Percentiles rank a stretch among this genome's conserved stretches.
These are phyloP conservation scores for Orthonyx spaldingii DNA, from an alignment of 2,113 vertebrate species.

Conservation along the genomic window DNA sequence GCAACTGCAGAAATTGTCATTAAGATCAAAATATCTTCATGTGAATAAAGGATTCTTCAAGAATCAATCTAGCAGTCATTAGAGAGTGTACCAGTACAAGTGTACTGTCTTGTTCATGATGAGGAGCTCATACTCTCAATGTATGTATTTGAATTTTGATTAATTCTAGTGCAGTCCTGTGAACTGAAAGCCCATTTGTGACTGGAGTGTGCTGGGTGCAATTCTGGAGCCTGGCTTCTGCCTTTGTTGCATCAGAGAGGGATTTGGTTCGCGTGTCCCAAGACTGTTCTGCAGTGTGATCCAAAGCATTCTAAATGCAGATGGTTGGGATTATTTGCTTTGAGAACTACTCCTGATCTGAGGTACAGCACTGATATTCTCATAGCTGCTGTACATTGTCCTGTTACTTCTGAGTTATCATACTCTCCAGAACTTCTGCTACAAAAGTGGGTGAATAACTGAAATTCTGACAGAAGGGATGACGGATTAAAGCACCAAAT, in stretches of 20 bases:
- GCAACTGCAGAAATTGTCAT: background rate
- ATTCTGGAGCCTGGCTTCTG: background rate
- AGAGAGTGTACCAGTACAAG: background rate
- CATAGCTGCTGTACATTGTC: background rate
- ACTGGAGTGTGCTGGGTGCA: background rate
- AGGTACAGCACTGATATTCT: background rate
- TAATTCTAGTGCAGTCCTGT: background rate
- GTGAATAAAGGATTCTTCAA: background rate
- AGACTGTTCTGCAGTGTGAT: background rate
- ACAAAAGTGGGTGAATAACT: background rate
- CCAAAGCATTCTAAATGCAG: background rate
- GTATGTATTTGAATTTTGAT: background rate
- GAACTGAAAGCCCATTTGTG: background rate
- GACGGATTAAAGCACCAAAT: background rate
- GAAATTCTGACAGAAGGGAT: background rate
- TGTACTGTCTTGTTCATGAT: background rate
- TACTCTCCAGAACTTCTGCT: background rate
- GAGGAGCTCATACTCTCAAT: background rate
- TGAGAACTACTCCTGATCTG: background rate
- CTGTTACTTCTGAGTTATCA: background rate
- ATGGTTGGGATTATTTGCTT: background rate
- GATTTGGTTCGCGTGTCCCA: accelerated
- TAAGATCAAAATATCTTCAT: background rate
- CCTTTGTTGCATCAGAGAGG: background rate
- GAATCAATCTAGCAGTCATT: background rate